Evolutionary conservation across 2,888 invertebrate species (phyloP).

Genomic region (Zhengitettix transpicula): DNA sequence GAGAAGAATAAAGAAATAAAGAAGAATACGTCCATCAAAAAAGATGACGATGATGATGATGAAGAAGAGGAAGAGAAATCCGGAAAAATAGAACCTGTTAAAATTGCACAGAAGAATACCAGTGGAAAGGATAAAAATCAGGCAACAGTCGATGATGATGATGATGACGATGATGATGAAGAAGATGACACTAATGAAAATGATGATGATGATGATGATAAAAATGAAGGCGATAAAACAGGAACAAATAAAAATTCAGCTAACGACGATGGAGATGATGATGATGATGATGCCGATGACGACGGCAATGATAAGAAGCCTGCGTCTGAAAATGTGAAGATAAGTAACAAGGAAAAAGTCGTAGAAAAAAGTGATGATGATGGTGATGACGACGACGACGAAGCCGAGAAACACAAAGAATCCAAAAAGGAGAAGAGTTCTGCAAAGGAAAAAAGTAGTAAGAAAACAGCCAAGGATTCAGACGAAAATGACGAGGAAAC

Average conservation of each 20-base stretch:
- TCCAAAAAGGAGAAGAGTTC: background rate
- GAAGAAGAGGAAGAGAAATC: background rate
- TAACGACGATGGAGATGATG: background rate
- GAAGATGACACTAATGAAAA: too few relatives aligned
- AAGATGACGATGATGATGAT: background rate
- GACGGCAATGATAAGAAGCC: background rate
- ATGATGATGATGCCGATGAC: background rate
- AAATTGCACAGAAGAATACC: background rate
- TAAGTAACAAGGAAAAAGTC: background rate
- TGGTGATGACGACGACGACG: background rate
- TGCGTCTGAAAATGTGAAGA: background rate
- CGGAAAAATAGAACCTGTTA: background rate
- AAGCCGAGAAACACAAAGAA: background rate
- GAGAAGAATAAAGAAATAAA: background rate
- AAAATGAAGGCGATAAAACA: background rate
- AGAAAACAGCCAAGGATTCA: background rate
- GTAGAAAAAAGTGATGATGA: background rate
- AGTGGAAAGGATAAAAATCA: background rate
- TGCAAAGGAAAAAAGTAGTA: background rate
- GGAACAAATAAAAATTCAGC: background rate
- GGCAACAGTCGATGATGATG: background rate
- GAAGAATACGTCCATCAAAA: background rate
- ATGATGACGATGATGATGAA: background rate
- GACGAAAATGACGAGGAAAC: background rate
- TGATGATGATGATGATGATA: background rate